These are phyloP conservation scores for Natator depressus DNA, from an alignment of 2,113 vertebrate genomes.

Conservation along the genomic window DNA sequence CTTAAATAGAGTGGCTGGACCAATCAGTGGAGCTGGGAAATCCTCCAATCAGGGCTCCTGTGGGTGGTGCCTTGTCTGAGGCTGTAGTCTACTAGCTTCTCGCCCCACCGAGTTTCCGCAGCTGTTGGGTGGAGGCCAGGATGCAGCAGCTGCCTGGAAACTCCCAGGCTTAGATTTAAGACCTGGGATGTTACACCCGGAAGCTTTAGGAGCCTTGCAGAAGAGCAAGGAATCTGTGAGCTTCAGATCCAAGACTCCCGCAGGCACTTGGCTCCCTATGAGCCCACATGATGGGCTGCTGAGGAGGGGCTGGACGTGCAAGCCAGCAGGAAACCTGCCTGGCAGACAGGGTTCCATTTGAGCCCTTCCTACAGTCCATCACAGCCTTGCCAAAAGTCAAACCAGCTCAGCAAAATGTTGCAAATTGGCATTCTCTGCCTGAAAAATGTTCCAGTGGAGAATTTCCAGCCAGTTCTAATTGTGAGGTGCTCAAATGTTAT, in stretches of 20 bases:
- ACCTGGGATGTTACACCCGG: neutral
- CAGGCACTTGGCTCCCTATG: neutral
- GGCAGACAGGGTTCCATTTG: neutral
- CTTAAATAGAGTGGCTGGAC: neutral
- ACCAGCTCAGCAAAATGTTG: neutral
- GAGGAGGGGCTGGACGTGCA: neutral
- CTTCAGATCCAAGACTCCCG: neutral
- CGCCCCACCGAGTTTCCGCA: neutral
- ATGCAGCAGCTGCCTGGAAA: neutral
- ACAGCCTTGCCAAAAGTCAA: neutral
- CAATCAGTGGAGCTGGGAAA: neutral
- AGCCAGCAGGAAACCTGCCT: neutral
- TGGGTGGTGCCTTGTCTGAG: neutral
- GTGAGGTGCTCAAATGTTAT: neutral
- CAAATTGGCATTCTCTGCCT: neutral
- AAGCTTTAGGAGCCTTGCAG: neutral
- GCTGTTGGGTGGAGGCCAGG: neutral
- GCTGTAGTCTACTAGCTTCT: neutral
- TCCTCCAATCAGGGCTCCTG: neutral
- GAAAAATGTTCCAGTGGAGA: neutral
- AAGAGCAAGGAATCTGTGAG: neutral
- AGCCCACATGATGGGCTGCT: neutral
- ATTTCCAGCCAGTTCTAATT: neutral
- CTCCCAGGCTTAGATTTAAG: neutral
- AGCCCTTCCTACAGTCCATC: neutral